Conservation (phyloP, 1,140 invertebrate species). For the Pseudomyrmex gracilis region DNA sequence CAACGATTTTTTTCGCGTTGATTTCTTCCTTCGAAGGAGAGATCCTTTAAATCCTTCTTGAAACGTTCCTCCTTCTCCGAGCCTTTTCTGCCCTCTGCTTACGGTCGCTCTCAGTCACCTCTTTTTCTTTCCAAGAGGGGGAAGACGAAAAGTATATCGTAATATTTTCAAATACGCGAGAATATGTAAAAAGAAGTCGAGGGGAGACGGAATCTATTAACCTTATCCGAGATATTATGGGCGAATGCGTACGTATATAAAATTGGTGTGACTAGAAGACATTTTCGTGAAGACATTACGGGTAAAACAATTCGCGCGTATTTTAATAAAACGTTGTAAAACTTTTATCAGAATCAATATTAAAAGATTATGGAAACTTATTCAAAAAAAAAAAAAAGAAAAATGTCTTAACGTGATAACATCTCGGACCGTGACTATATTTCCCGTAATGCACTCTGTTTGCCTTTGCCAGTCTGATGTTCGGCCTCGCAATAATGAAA, state of each 20-base stretch:
- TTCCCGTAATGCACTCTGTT: not conserved
- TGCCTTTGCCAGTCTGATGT: not conserved
- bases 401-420: not conserved
- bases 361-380: slow-evolving; percentile 13
- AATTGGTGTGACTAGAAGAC: slow-evolving; percentile 12
- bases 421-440: not conserved
- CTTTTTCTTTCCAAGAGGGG: not conserved
- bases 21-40: slow-evolving; percentile 35
- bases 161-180: slow-evolving; percentile 22
- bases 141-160: not conserved
- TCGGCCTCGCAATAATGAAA: not conserved
- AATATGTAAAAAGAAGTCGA: not conserved
- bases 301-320: not conserved
- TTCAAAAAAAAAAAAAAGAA: not conserved
- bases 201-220: slow-evolving; percentile 40
- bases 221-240: not conserved
- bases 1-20: slow-evolving; percentile 41
- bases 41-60: slow-evolving; percentile 38
- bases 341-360: not conserved
- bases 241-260: not conserved
- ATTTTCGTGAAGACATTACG: slow-evolving; percentile 12
- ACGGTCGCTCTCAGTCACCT: not conserved
- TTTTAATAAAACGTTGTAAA: slow-evolving; percentile 53
- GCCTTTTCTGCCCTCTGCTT: not conserved
- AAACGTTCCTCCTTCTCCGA: slow-evolving; percentile 1